These are phyloP conservation scores for Craseonycteris thonglongyai DNA, from an alignment of 2,113 vertebrate species.

Conservation along the genomic window DNA sequence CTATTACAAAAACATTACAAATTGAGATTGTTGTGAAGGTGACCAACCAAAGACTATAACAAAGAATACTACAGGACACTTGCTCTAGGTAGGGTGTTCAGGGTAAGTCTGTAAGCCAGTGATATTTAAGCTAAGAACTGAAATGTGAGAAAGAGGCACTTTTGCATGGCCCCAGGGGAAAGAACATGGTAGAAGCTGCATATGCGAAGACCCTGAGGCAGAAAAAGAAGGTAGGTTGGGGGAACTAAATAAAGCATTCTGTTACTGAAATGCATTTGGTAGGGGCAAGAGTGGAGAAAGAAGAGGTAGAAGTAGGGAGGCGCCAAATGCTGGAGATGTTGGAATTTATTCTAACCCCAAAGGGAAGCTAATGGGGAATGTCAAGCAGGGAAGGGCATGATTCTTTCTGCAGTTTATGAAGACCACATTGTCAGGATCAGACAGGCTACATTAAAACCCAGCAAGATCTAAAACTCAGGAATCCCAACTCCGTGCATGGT, in stretches of 20 bases:
- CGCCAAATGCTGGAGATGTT: fast-evolving
- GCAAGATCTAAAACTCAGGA: background rate
- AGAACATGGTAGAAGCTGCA: background rate
- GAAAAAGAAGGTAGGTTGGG: background rate
- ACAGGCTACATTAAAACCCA: background rate
- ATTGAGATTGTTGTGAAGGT: background rate
- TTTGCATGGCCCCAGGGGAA: background rate
- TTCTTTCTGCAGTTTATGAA: background rate
- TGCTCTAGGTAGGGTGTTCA: background rate
- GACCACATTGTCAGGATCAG: background rate
- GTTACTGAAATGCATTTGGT: background rate
- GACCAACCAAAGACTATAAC: background rate
- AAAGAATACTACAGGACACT: background rate
- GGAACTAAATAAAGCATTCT: background rate
- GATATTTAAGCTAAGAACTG: background rate
- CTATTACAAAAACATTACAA: background rate
- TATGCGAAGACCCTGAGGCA: background rate
- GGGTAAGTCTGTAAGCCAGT: background rate
- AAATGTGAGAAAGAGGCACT: background rate
- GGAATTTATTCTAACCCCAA: background rate
- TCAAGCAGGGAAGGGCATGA: background rate
- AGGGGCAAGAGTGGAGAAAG: background rate
- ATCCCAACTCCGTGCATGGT: background rate
- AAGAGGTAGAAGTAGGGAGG: background rate
- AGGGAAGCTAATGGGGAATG: background rate